Percentiles rank a stretch among this genome's conserved stretches.
These are phyloP conservation scores for Pristionchus japonicus DNA, from an alignment of 2,888 invertebrate species.

Conservation along the genomic window DNA sequence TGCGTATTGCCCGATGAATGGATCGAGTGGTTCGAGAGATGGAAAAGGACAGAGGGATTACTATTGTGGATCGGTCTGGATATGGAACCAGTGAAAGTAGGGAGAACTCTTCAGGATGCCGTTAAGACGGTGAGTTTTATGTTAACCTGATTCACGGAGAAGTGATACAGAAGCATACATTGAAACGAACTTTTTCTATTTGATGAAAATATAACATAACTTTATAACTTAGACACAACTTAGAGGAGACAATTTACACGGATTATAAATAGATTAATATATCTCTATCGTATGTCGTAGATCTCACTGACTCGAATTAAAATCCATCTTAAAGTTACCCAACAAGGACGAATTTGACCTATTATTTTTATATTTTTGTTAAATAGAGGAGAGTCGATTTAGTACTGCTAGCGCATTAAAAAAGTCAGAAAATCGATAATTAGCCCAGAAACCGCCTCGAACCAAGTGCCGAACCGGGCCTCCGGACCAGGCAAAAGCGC, in stretches of 20 bases:
- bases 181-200: neutral
- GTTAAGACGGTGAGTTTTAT: neutral
- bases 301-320: constrained; percentile 30
- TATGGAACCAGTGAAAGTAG: neutral
- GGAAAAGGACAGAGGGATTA: constrained; percentile 19
- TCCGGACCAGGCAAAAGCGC: too few relatives aligned
- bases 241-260: neutral
- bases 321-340: neutral
- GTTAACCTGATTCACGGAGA: too few relatives aligned
- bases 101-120: neutral
- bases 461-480: too few relatives aligned
- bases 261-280: neutral
- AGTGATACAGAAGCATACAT: neutral
- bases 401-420: too few relatives aligned
- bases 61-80: constrained; percentile 18
- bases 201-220: constrained; percentile 23
- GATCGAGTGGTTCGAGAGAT: neutral
- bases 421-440: too few relatives aligned
- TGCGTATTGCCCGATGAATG: constrained; percentile 8
- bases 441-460: too few relatives aligned
- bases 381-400: too few relatives aligned
- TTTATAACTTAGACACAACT: neutral
- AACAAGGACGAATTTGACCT: too few relatives aligned
- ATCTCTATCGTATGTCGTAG: neutral
- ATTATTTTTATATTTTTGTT: too few relatives aligned